Conservation (phyloP, 2,888 invertebrate species). For the Nasonovia ribisnigri region DNA sequence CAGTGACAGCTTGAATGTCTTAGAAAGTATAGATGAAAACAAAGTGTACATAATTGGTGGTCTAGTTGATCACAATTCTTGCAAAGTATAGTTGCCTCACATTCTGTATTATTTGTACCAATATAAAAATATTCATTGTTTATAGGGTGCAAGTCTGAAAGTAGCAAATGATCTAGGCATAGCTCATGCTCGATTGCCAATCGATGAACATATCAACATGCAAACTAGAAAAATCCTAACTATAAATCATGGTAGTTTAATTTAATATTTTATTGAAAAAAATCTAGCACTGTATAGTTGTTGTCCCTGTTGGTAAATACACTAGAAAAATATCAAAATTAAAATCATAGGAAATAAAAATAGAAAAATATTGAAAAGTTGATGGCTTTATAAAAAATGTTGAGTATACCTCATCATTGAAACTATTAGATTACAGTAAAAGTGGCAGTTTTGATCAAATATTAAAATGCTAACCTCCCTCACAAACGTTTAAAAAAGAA, state of each 20-base stretch:
- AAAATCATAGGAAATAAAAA: too few species aligned
- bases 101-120: background rate
- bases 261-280: background rate
- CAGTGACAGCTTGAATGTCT: slow-evolving; percentile 92
- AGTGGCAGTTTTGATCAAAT: too few species aligned
- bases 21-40: slow-evolving; percentile 80
- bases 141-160: slow-evolving; percentile 85
- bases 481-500: background rate
- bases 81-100: slow-evolving; percentile 77
- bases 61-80: slow-evolving; percentile 95
- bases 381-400: background rate
- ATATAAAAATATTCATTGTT: slow-evolving; percentile 37
- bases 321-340: background rate
- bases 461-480: too few species aligned
- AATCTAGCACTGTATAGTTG: background rate
- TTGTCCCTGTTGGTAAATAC: background rate
- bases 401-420: background rate
- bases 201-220: slow-evolving; percentile 90
- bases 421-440: too few species aligned
- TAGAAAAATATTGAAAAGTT: background rate
- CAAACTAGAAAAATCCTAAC: slow-evolving; percentile 94
- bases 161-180: slow-evolving; percentile 85
- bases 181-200: slow-evolving; percentile 86
- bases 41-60: slow-evolving; percentile 96
- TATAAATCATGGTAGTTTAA: slow-evolving; percentile 87